phyloP scores from a whole-genome alignment of 2,113 vertebrate genomes.

The Siniperca chuatsi region DNA sequence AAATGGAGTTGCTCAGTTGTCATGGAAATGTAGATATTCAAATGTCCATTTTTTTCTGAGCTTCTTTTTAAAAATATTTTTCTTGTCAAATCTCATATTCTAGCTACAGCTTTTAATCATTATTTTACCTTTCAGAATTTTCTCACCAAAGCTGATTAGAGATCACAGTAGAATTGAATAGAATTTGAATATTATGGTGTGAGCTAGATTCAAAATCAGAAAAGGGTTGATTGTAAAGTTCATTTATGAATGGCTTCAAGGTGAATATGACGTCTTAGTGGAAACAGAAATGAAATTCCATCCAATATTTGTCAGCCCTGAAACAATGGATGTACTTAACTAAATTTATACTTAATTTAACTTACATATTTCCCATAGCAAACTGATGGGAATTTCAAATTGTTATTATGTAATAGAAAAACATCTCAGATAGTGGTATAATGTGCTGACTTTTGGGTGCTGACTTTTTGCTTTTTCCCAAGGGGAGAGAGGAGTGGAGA shows the following conservation, averaged over 20 bases:
- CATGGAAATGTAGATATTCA: conserved; percentile 1
- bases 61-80: background rate
- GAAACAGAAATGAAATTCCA: background rate
- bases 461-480: background rate
- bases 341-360: background rate
- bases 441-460: background rate
- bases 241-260: conserved; percentile 1
- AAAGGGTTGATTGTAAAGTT: background rate
- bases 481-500: background rate
- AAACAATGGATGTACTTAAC: background rate
- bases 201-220: background rate
- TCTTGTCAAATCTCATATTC: background rate
- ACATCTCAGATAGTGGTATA: background rate
- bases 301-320: background rate
- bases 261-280: background rate
- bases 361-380: background rate
- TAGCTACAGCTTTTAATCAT: conserved; percentile 6
- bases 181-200: background rate
- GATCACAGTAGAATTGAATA: background rate
- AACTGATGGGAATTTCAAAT: background rate
- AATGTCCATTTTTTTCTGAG: background rate
- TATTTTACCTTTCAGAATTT: background rate
- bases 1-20: background rate
- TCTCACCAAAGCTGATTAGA: background rate
- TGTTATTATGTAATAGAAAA: background rate